Percentiles rank a stretch among this genome's conserved stretches.
phyloP scores from a whole-genome alignment of 2,113 vertebrate species.

The Morphnarchus princeps region DNA sequence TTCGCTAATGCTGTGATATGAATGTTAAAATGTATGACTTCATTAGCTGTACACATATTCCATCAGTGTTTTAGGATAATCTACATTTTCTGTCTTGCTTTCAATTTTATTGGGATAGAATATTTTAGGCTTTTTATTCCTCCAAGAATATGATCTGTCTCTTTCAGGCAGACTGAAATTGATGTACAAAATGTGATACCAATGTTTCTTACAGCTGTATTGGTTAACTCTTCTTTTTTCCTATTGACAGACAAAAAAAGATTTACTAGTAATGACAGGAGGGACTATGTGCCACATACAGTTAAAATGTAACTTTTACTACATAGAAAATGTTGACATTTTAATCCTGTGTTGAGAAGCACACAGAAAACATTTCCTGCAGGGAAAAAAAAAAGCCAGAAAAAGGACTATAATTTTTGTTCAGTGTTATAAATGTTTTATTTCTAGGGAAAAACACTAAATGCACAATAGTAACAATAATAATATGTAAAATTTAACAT shows the following conservation, averaged over 20 bases:
- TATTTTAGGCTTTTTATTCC: neutral
- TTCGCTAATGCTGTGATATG: neutral
- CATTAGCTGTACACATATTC: neutral
- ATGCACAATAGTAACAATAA: neutral
- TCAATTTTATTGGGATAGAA: neutral
- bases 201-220: neutral
- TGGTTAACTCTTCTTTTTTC: neutral
- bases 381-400: neutral
- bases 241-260: neutral
- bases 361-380: neutral
- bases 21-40: neutral
- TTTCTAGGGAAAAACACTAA: neutral
- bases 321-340: neutral
- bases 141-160: neutral
- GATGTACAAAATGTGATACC: neutral
- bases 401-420: neutral
- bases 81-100: neutral
- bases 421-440: neutral
- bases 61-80: neutral
- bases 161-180: neutral
- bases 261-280: neutral
- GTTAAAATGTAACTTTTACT: neutral
- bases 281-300: too few relatives aligned
- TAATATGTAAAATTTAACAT: neutral
- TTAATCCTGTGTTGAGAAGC: neutral